These are phyloP conservation scores for Channa argus DNA, from an alignment of 2,113 vertebrate genomes.

Conservation along the genomic window DNA sequence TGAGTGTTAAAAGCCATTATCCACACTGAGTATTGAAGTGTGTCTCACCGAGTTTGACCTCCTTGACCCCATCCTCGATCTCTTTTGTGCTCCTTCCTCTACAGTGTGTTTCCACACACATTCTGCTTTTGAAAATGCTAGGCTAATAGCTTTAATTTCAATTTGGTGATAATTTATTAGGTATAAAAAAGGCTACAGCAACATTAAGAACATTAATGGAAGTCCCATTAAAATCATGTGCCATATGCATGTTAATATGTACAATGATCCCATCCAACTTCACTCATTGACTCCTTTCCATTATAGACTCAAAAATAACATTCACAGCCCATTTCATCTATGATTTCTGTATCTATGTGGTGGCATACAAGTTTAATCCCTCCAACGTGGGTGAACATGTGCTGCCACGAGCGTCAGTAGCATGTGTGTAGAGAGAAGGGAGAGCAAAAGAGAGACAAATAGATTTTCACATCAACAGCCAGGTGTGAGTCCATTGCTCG, in stretches of 20 bases:
- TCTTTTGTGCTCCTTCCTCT: constrained; percentile 26
- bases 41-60: constrained; percentile 29
- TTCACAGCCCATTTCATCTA: neutral
- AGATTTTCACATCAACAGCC: constrained; percentile 43
- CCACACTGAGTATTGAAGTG: constrained; percentile 51
- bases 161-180: constrained; percentile 14
- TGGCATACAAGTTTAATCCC: neutral
- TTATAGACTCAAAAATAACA: neutral
- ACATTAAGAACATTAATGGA: constrained; percentile 30
- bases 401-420: neutral
- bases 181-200: constrained; percentile 11
- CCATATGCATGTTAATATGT: constrained; percentile 38
- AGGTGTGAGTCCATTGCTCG: constrained; percentile 51
- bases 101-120: neutral
- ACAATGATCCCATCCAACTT: constrained; percentile 36
- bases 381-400: neutral
- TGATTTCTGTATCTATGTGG: constrained; percentile 7
- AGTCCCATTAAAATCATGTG: constrained; percentile 32
- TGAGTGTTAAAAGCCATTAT: constrained; percentile 29
- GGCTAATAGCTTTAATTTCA: constrained; percentile 16
- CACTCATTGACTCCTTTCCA: constrained; percentile 40
- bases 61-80: constrained; percentile 53
- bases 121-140: constrained; percentile 2
- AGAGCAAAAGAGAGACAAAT: constrained; percentile 36
- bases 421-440: constrained; percentile 21